Evolutionary conservation across 2,888 invertebrate genomes (phyloP), one percentile per base, ranked within the genome.

Genomic region (Cosmorhoe ocellata): DNA sequence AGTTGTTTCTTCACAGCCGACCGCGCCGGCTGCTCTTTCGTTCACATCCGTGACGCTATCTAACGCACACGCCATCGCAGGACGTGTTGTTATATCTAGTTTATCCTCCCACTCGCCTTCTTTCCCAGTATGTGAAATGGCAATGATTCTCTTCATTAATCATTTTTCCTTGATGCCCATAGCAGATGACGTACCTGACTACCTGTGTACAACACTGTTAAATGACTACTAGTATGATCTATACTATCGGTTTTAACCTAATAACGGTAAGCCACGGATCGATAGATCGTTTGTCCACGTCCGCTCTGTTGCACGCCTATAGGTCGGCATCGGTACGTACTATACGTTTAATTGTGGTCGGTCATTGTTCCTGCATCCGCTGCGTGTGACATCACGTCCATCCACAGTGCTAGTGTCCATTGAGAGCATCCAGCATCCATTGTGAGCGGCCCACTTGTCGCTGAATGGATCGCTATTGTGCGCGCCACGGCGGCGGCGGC

Each of bases 361-460:
- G 63, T 67, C 74, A 76, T 81, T 79, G 80, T 82, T 74, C 77
- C 74, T 69, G 67, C 74, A 76, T 81, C 81, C 81, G 78, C 67
- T 61, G 77, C 80, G 81, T 61, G 77, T 81, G 81, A 80, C 80
- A 72, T 81, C 81, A 81, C 60, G 63, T 59, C 58, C 62, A 58
- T 24, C 38, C 12, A 8, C 40, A 26, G 38, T 13, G 26, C 66
- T 74, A 67, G 73, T 65, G 66, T 66, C 75, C 72, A 77, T 81
- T 80, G 79, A 80, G 61, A 40, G 53, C 57, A 34, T 51, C 45
- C 51, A 48, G 44, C 44, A 27, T 53, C 63, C 50, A 56, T 53
- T 56, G 56, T 47, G 27, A 53, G 46, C 72, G 75, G 61, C 74
- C 77, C 76, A 76, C 71, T 79, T 75, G 79, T 56, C 58, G 64